These are phyloP conservation scores for Rhinoraja longicauda DNA, from an alignment of 2,797 vertebrate genomes.

Conservation along the genomic window DNA sequence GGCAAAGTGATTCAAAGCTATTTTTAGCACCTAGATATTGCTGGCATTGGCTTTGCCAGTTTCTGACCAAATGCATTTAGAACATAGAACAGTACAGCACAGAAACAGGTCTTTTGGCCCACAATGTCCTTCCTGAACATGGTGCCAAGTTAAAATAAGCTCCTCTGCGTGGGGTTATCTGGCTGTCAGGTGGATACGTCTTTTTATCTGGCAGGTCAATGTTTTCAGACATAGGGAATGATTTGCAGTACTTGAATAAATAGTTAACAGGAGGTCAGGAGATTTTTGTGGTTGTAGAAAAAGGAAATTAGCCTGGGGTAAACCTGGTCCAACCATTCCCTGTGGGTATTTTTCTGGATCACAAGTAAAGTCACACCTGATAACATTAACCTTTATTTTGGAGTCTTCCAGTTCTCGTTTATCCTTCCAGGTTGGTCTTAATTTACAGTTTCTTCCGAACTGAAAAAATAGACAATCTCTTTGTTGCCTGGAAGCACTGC, in stretches of 20 bases:
- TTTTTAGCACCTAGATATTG: background rate
- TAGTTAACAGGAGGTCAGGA: background rate
- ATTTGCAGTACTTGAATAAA: background rate
- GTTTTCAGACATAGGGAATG: background rate
- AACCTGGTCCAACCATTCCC: background rate
- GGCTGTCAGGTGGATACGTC: background rate
- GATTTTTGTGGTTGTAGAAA: background rate
- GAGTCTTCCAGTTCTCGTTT: background rate
- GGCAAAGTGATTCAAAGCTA: background rate
- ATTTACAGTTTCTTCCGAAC: too few species aligned
- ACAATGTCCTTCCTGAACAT: too few species aligned
- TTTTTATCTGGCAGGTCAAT: background rate
- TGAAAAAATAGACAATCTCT: too few species aligned
- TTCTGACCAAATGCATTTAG: background rate
- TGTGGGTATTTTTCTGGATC: background rate
- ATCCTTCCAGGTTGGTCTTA: background rate
- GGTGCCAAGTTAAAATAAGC: too few species aligned
- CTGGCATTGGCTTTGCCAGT: background rate
- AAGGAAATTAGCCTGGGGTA: background rate
- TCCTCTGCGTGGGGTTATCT: background rate
- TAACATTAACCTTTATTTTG: background rate
- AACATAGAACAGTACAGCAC: too few species aligned
- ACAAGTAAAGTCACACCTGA: background rate
- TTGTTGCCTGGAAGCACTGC: too few species aligned
- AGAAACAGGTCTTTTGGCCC: too few species aligned